Evolutionary conservation across 1,140 invertebrate species (phyloP).

Genomic region (Trypoxylus dichotomus): DNA sequence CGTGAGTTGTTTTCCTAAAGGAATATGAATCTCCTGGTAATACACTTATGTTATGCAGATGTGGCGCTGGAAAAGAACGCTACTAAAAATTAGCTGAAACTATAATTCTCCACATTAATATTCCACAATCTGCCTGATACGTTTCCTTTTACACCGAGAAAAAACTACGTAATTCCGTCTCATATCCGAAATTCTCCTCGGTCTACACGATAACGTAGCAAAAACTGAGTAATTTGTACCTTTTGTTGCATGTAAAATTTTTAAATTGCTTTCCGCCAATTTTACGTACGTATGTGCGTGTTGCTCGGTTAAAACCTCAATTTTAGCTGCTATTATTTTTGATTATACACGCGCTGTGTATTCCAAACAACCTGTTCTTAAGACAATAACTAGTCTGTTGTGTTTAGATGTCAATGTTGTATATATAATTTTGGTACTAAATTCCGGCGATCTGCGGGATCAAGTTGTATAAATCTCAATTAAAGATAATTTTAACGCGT

Average conservation of each 20-base stretch:
- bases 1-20: too few relatives aligned
- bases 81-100: neutral
- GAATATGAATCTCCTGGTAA: too few relatives aligned
- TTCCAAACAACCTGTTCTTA: neutral
- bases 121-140: neutral
- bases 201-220: neutral
- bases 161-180: neutral
- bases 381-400: too few relatives aligned
- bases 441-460: too few relatives aligned
- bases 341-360: neutral
- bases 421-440: too few relatives aligned
- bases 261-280: constrained; percentile 23
- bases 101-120: neutral
- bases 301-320: neutral
- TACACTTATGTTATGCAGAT: too few relatives aligned
- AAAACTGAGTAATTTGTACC: neutral
- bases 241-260: neutral
- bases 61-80: too few relatives aligned
- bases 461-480: too few relatives aligned
- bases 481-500: too few relatives aligned
- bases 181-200: neutral
- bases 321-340: neutral
- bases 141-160: neutral
- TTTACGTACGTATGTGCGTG: constrained; percentile 2
- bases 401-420: too few relatives aligned